A percentile compares a stretch with the other conserved stretches of the same genome.
Conservation (phyloP, 1,140 invertebrate genomes). For the Camponotus floridanus region DNA sequence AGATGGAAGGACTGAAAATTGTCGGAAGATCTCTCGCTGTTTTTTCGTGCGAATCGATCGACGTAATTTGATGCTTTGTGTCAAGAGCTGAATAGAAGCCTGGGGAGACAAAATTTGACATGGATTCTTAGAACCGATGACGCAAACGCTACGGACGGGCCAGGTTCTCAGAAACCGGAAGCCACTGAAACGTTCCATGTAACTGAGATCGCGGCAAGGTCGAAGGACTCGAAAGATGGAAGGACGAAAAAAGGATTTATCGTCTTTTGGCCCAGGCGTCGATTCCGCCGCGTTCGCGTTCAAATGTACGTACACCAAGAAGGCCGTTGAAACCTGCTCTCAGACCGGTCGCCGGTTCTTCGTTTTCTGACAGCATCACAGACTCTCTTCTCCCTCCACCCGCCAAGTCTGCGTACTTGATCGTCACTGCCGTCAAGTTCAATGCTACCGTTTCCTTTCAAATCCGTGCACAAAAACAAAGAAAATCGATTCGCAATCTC, state of each 20-base stretch:
- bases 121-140: background rate
- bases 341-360: slow-evolving; percentile 70
- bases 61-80: background rate
- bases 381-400: slow-evolving; percentile 33
- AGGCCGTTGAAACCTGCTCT: slow-evolving; percentile 71
- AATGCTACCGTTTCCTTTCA: slow-evolving; percentile 60
- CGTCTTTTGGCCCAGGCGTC: slow-evolving; percentile 61
- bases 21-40: background rate
- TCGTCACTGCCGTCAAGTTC: slow-evolving; percentile 68
- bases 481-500: background rate
- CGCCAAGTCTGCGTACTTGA: slow-evolving; percentile 55
- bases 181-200: background rate
- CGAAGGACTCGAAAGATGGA: slow-evolving; percentile 66
- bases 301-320: slow-evolving; percentile 58
- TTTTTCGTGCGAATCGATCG: background rate
- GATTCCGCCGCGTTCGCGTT: slow-evolving; percentile 62
- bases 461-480: background rate
- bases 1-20: background rate
- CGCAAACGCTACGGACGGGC: background rate
- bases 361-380: slow-evolving; percentile 54
- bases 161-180: slow-evolving; percentile 57
- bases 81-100: background rate
- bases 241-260: slow-evolving; percentile 75
- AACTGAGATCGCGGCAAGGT: slow-evolving; percentile 67
- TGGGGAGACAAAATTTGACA: background rate